Conservation (phyloP, 2,797 vertebrate species). For the Syndactyla subalaris region DNA sequence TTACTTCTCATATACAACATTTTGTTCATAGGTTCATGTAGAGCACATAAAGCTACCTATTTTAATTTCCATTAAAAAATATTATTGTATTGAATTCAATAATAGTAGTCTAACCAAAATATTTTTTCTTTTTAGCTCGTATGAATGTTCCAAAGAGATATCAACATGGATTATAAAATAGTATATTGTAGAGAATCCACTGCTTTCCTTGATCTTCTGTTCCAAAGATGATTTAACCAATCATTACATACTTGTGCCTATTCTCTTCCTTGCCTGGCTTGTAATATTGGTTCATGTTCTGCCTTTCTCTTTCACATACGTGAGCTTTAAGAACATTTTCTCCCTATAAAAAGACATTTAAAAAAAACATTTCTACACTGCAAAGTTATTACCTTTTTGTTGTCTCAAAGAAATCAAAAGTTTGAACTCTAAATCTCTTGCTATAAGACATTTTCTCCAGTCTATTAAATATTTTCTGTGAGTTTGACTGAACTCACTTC, state of each 20-base stretch:
- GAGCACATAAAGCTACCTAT: background rate
- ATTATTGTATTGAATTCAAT: background rate
- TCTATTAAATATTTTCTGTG: background rate
- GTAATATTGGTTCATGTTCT: background rate
- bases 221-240: background rate
- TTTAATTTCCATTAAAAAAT: background rate
- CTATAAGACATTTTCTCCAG: background rate
- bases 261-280: background rate
- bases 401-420: background rate
- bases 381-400: background rate
- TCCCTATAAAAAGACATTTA: background rate
- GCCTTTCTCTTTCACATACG: background rate
- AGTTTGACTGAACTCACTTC: background rate
- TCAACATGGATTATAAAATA: background rate
- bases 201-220: background rate
- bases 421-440: background rate
- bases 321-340: background rate
- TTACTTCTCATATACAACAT: background rate
- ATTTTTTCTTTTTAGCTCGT: background rate
- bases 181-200: background rate
- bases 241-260: background rate
- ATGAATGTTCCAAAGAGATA: background rate
- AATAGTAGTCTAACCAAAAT: background rate
- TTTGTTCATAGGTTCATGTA: background rate
- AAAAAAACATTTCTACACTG: background rate